These are phyloP conservation scores for Cataglyphis altisquamis DNA, from an alignment of 2,888 invertebrate genomes.

Conservation along the genomic window DNA sequence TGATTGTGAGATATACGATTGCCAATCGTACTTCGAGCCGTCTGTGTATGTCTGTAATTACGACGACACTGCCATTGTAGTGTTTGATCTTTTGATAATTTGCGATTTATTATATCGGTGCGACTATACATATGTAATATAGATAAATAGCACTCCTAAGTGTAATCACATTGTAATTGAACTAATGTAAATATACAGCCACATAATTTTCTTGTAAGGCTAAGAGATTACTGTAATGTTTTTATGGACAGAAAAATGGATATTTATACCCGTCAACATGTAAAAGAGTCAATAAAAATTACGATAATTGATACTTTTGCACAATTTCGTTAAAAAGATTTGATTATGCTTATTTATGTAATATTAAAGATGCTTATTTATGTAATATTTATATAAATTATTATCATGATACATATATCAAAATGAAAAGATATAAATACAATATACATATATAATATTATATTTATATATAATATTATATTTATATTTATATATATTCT, in stretches of 20 bases:
- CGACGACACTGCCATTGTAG: slow-evolving; percentile 61
- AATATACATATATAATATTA: not conserved
- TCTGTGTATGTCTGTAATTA: slow-evolving; percentile 14
- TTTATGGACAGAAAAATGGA: slow-evolving; percentile 76
- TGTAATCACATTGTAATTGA: slow-evolving; percentile 73
- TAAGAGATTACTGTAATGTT: slow-evolving; percentile 79
- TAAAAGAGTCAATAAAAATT: slow-evolving; percentile 67
- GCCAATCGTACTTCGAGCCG: slow-evolving; percentile 15
- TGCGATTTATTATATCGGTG: slow-evolving; percentile 38
- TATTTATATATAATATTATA: not conserved
- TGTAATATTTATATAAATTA: not conserved
- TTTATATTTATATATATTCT: not conserved
- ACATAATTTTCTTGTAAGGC: slow-evolving; percentile 70
- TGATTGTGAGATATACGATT: slow-evolving; percentile 17
- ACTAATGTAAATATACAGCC: slow-evolving; percentile 76
- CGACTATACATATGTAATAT: slow-evolving; percentile 76
- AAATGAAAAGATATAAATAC: slow-evolving; percentile 3
- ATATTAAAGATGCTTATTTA: not conserved
- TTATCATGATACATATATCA: not conserved
- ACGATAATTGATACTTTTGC: slow-evolving; percentile 47
- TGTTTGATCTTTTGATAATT: slow-evolving; percentile 40
- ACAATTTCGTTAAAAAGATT: slow-evolving; percentile 15
- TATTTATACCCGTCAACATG: slow-evolving; percentile 76
- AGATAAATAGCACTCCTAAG: slow-evolving; percentile 67
- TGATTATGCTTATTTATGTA: not conserved